These are phyloP conservation scores for Pipistrellus pipistrellus DNA, from an alignment of 2,797 vertebrate genomes.

Conservation along the genomic window DNA sequence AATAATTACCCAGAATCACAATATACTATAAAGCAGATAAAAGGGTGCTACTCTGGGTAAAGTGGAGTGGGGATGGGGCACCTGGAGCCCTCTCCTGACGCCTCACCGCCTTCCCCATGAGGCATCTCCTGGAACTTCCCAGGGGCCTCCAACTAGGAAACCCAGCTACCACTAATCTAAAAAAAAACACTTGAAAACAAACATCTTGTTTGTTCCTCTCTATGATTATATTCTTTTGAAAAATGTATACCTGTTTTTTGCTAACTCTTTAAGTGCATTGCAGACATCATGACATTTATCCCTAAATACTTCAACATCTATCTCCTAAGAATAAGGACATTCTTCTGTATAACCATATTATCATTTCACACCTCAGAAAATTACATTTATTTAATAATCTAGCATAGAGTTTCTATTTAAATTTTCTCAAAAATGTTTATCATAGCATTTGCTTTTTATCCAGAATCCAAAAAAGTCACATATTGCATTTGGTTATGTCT, in stretches of 20 bases:
- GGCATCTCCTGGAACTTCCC: not conserved
- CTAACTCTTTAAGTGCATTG: not conserved
- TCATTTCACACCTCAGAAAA: conserved; percentile 44
- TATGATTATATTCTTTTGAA: not conserved
- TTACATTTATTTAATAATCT: conserved; percentile 39
- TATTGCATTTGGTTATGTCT: not conserved
- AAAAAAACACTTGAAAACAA: not conserved
- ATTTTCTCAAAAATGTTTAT: conserved; percentile 1
- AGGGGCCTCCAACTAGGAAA: not conserved
- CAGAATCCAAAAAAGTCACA: not conserved
- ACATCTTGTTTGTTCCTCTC: not conserved
- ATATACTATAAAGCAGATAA: not conserved
- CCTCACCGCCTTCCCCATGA: not conserved
- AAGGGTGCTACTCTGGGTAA: not conserved
- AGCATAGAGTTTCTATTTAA: conserved; percentile 9
- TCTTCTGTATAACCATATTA: conserved; percentile 28
- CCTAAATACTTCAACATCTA: not conserved
- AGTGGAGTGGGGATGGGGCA: not conserved
- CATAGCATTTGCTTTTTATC: conserved; percentile 23
- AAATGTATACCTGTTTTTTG: not conserved
- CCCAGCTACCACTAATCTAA: not conserved
- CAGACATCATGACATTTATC: not conserved
- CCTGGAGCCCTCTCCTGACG: not conserved
- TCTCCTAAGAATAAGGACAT: conserved; percentile 14
- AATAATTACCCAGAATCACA: conserved; percentile 22